These are phyloP conservation scores for Trichomalopsis sarcophagae DNA, from an alignment of 1,140 invertebrate species.

Conservation along the genomic window DNA sequence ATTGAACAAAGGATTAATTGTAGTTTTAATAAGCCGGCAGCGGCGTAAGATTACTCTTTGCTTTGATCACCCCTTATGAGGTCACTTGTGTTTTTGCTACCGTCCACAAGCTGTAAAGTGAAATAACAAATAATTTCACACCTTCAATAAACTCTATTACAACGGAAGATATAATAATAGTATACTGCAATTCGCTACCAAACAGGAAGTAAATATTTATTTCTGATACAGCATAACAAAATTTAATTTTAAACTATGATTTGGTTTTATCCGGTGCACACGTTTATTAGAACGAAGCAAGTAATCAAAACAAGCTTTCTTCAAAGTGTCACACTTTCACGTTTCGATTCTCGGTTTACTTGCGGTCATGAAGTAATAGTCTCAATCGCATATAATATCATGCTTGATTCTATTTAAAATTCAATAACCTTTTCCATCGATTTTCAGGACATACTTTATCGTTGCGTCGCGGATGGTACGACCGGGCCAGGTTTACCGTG, in stretches of 20 bases:
- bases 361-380: not conserved
- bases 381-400: not conserved
- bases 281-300: not conserved
- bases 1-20: constrained; percentile 37
- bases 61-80: constrained; percentile 7
- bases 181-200: not conserved
- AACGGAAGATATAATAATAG: not conserved
- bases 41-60: not conserved
- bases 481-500: constrained; percentile 89
- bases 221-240: not conserved
- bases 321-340: too few species aligned
- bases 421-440: not conserved
- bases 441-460: constrained; percentile 88
- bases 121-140: too few species aligned
- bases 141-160: too few species aligned
- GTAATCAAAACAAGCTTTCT: not conserved
- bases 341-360: too few species aligned
- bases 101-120: too few species aligned
- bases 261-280: not conserved
- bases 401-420: not conserved
- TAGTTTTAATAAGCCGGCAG: constrained; percentile 11
- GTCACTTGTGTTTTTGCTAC: not conserved
- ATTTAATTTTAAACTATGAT: not conserved
- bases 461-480: constrained; percentile 90
- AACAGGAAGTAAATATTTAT: not conserved